A percentile compares a stretch with the other conserved stretches of the same genome.
Evolutionary conservation across 2,888 invertebrate genomes (phyloP).

Genomic region (Resseliella maxima): DNA sequence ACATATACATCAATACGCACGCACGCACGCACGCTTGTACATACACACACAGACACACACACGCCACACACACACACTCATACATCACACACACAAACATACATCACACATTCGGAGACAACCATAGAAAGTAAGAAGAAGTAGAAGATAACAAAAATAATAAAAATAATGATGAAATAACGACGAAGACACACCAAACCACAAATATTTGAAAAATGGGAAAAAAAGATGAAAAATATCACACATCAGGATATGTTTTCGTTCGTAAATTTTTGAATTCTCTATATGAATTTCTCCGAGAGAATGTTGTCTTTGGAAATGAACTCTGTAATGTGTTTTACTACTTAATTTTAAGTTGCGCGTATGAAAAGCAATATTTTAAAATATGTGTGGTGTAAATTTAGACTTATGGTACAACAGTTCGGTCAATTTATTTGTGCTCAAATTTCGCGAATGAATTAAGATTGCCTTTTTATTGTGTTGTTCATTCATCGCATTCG

Average conservation of each 20-base stretch:
- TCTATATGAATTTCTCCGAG: background rate
- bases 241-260: conserved; percentile 39
- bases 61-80: background rate
- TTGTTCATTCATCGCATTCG: conserved; percentile 3
- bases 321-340: conserved; percentile 55
- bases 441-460: conserved; percentile 55
- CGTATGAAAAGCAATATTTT: conserved; percentile 53
- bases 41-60: background rate
- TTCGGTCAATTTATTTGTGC: conserved; percentile 55
- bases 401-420: conserved; percentile 53
- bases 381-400: conserved; percentile 55
- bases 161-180: no score
- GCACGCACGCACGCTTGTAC: background rate
- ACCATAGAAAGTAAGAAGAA: background rate
- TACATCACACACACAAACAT: background rate
- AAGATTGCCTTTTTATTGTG: conserved; percentile 40
- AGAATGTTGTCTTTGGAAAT: conserved; percentile 55
- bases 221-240: conserved; percentile 31
- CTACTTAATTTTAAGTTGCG: conserved; percentile 54
- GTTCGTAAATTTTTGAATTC: background rate
- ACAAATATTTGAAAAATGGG: no score
- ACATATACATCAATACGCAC: no score
- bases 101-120: background rate
- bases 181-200: no score
- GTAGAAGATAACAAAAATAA: background rate